A percentile compares a stretch with the other conserved stretches of the same genome.
Conservation (phyloP, 2,888 invertebrate species). For the Uloborus plumipes region DNA sequence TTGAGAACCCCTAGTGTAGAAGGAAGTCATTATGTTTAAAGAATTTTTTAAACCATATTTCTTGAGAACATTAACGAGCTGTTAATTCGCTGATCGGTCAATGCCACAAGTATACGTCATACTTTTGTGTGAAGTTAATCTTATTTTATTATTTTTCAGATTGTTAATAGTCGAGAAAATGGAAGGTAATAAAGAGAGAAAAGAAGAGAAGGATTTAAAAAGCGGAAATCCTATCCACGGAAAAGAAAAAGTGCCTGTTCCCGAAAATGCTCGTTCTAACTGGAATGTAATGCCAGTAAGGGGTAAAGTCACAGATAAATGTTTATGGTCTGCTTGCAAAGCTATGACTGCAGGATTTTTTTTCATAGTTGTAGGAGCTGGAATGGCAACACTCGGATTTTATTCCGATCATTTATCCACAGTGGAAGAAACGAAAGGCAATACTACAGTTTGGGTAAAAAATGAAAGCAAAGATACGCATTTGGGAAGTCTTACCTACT, state of each 20-base stretch:
- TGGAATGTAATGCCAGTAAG: constrained; percentile 62
- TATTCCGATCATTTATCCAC: constrained; percentile 68
- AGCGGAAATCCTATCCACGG: constrained; percentile 28
- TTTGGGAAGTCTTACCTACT: constrained; percentile 70
- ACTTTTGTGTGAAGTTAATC: not conserved
- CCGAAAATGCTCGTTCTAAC: constrained; percentile 30
- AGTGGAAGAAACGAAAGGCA: constrained; percentile 63
- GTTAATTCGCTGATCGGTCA: no score
- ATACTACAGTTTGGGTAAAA: constrained; percentile 68
- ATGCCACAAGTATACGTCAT: no score
- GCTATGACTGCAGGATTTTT: constrained; percentile 88
- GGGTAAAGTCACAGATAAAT: constrained; percentile 85
- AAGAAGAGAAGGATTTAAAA: constrained; percentile 26
- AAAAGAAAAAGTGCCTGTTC: constrained; percentile 13
- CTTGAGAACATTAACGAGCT: no score
- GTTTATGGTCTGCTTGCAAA: constrained; percentile 94
- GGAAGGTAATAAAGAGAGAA: constrained; percentile 33
- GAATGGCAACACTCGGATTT: constrained; percentile 82
- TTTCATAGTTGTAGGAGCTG: constrained; percentile 88
- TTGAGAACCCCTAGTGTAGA: no score
- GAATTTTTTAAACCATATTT: no score
- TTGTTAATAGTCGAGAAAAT: constrained; percentile 11
- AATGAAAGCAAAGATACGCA: constrained; percentile 68
- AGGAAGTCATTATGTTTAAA: no score
- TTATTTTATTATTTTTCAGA: constrained; percentile 3